phyloP scores from a whole-genome alignment of 1,140 invertebrate genomes.

The Hirudo medicinalis region DNA sequence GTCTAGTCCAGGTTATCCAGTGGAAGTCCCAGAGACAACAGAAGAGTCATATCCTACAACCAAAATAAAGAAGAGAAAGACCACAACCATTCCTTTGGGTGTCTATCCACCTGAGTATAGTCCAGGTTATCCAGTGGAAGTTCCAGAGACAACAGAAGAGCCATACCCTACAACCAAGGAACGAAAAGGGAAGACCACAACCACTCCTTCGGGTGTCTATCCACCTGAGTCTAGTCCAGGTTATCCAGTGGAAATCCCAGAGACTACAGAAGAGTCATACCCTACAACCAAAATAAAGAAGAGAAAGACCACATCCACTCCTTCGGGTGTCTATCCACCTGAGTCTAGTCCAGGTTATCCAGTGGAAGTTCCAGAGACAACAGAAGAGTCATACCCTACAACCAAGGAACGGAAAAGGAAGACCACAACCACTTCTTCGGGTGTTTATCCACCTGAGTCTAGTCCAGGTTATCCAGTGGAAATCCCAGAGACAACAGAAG shows the following conservation, averaged over 20 bases:
- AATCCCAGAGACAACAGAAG: background rate
- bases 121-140: background rate
- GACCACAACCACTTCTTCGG: background rate
- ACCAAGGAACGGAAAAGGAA: background rate
- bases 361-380: background rate
- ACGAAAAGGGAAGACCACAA: background rate
- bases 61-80: background rate
- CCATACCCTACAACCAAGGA: background rate
- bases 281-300: too few species aligned
- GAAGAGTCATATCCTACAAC: background rate
- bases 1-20: too few species aligned
- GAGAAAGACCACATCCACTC: too few species aligned
- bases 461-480: background rate
- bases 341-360: background rate
- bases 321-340: background rate
- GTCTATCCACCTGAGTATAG: background rate
- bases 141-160: background rate
- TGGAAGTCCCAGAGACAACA: background rate
- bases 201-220: too few species aligned
- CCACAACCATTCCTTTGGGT: background rate
- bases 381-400: background rate
- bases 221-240: too few species aligned
- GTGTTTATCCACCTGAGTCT: background rate
- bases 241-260: background rate
- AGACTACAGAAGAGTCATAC: background rate